phyloP scores from a whole-genome alignment of 2,888 invertebrate species.

The Pristionchus japonicus region DNA sequence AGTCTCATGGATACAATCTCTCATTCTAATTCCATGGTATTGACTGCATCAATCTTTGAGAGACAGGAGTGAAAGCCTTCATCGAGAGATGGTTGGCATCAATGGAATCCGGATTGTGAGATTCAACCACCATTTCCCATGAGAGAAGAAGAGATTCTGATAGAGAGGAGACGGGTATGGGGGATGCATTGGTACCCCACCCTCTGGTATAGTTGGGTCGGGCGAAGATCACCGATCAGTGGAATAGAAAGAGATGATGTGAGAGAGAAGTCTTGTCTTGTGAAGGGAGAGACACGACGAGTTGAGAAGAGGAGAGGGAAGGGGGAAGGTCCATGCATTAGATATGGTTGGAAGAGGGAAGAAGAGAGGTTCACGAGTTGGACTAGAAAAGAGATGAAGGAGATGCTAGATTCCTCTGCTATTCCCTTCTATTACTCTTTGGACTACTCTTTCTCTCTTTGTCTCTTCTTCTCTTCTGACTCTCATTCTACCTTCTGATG shows the following conservation, averaged over 20 bases:
- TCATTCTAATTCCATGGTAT: neutral
- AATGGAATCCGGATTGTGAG: conserved; percentile 28
- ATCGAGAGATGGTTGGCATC: neutral
- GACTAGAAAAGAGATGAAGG: neutral
- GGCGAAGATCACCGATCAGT: neutral
- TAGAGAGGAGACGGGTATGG: neutral
- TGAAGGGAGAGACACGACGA: neutral
- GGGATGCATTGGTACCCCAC: neutral
- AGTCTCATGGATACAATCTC: neutral
- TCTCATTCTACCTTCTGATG: too few species aligned
- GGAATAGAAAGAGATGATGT: neutral
- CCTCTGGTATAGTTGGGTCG: neutral
- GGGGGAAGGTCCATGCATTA: conserved; percentile 24
- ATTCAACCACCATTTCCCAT: neutral
- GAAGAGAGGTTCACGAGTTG: conserved; percentile 24
- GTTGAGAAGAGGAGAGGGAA: neutral
- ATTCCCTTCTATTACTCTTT: too few species aligned
- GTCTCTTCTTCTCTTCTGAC: too few species aligned
- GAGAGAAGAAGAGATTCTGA: neutral
- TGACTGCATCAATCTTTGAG: neutral
- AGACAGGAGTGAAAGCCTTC: neutral
- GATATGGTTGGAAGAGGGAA: conserved; percentile 15
- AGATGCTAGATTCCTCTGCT: neutral
- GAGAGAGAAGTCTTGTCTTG: neutral
- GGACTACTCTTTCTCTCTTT: too few species aligned